phyloP scores from a whole-genome alignment of 2,888 invertebrate species.

The Xylota segnis region DNA sequence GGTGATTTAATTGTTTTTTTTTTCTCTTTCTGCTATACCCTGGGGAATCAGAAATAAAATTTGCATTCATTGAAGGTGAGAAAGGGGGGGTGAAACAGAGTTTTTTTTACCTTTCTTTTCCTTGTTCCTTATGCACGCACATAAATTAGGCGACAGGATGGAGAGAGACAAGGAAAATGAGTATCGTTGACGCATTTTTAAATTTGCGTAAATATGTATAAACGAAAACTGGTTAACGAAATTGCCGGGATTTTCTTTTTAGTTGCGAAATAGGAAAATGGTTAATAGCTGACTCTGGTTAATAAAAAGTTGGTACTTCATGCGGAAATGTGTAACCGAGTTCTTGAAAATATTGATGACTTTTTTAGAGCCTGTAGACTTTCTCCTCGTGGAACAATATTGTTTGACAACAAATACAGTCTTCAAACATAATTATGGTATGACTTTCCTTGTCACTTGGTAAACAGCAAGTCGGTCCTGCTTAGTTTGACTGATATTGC shows the following conservation, averaged over 20 bases:
- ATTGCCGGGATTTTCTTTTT: background rate
- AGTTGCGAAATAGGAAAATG: no score
- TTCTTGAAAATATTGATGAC: no score
- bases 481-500: no score
- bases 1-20: conserved; percentile 33
- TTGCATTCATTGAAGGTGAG: conserved; percentile 29
- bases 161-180: background rate
- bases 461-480: no score
- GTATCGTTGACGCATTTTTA: background rate
- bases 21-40: background rate
- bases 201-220: conserved; percentile 21
- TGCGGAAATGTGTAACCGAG: no score
- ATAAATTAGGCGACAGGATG: background rate
- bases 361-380: no score
- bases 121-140: background rate
- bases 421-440: no score
- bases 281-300: no score
- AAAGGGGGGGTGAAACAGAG: background rate
- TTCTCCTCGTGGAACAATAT: no score
- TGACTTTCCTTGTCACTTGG: no score
- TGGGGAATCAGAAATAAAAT: conserved; percentile 12
- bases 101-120: background rate
- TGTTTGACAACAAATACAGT: no score
- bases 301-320: no score
- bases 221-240: background rate